Evolutionary conservation across 2,888 invertebrate genomes (phyloP).

Genomic region (Xestia sexstrigata): DNA sequence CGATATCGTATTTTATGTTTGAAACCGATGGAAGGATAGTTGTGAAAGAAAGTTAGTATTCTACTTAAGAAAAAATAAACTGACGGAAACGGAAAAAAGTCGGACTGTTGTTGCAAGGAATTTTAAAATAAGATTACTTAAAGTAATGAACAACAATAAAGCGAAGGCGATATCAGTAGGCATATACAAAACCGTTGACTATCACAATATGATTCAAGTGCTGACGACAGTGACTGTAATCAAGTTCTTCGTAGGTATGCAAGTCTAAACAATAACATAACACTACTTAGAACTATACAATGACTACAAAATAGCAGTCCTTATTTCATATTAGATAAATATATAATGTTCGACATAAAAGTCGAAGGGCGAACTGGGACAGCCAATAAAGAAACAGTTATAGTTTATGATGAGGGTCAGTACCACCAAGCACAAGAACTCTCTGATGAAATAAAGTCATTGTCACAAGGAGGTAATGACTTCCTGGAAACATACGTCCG

Average conservation of each 20-base stretch:
- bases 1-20: neutral
- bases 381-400: slow-evolving; percentile 61
- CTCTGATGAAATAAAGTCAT: slow-evolving; percentile 71
- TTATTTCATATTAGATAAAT: slow-evolving; percentile 39
- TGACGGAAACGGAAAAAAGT: no score
- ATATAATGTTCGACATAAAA: slow-evolving; percentile 36
- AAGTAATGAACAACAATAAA: neutral
- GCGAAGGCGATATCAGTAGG: neutral
- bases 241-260: slow-evolving; percentile 46
- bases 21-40: neutral
- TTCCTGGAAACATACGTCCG: slow-evolving; percentile 72
- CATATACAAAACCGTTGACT: slow-evolving; percentile 22
- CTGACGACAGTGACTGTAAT: slow-evolving; percentile 44
- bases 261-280: slow-evolving; percentile 55
- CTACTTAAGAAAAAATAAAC: neutral
- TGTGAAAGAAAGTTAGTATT: neutral
- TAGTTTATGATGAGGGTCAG: slow-evolving; percentile 64
- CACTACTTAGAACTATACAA: slow-evolving; percentile 49
- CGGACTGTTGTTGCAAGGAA: no score
- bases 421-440: slow-evolving; percentile 59
- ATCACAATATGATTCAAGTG: slow-evolving; percentile 42
- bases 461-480: slow-evolving; percentile 72
- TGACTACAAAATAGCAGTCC: slow-evolving; percentile 33
- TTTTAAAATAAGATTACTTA: slow-evolving; percentile 2
- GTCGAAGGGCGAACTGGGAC: slow-evolving; percentile 51